A percentile compares a stretch with the other conserved stretches of the same genome.
These are phyloP conservation scores for Perca flavescens DNA, from an alignment of 2,113 vertebrate species.

Conservation along the genomic window DNA sequence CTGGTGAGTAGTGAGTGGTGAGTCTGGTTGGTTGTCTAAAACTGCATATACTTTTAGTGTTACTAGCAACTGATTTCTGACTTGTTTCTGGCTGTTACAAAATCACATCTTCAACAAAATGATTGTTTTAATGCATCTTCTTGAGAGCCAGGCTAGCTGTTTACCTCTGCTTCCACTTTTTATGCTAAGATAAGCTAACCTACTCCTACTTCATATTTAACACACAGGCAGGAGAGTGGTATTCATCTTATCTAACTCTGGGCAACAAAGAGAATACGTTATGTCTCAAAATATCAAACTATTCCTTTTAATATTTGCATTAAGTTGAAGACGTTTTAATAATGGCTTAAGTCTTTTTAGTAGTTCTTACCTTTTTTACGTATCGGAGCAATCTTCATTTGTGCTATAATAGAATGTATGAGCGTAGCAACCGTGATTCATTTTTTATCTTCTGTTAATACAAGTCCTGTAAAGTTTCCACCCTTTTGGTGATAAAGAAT, in stretches of 20 bases:
- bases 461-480: neutral
- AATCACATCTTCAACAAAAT: neutral
- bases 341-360: neutral
- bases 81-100: neutral
- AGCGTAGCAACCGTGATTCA: neutral
- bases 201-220: neutral
- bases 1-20: conserved; percentile 91
- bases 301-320: neutral
- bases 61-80: neutral
- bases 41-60: neutral
- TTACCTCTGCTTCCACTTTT: neutral
- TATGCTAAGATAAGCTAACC: neutral
- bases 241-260: neutral
- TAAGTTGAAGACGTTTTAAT: neutral
- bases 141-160: neutral
- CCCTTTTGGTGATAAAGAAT: neutral
- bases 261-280: neutral
- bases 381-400: neutral
- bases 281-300: neutral
- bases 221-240: neutral
- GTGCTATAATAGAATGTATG: neutral
- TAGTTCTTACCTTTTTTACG: neutral
- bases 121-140: neutral
- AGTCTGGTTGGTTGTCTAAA: neutral
- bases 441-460: neutral